These are phyloP conservation scores for Urocitellus parryii DNA, from an alignment of 2,113 vertebrate species.

Conservation along the genomic window DNA sequence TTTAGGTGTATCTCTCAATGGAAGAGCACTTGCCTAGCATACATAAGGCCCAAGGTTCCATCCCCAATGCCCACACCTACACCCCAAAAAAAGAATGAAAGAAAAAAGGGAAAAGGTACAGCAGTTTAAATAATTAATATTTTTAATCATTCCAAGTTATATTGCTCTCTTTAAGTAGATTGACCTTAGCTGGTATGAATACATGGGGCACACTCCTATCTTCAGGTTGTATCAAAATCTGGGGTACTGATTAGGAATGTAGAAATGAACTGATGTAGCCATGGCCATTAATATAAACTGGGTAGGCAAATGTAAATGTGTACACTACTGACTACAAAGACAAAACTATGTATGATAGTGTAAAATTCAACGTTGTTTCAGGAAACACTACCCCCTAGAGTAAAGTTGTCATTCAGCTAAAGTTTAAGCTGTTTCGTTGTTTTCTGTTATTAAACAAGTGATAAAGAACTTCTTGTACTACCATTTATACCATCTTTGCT, in stretches of 20 bases:
- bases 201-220: not conserved
- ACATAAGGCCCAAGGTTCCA: not conserved
- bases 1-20: not conserved
- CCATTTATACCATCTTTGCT: conserved; percentile 7
- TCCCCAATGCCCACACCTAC: not conserved
- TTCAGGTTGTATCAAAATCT: conserved; percentile 16
- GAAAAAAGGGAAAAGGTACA: not conserved
- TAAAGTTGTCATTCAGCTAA: not conserved
- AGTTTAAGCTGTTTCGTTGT: not conserved
- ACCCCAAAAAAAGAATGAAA: not conserved
- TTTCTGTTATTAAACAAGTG: conserved; percentile 41
- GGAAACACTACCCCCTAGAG: not conserved
- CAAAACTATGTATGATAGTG: not conserved
- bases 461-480: conserved; percentile 2
- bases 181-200: not conserved
- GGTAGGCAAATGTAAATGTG: not conserved
- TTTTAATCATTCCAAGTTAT: conserved; percentile 44
- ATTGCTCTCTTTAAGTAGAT: not conserved
- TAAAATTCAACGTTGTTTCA: conserved; percentile 14
- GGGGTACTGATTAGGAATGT: conserved; percentile 12
- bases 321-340: not conserved
- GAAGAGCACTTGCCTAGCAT: not conserved
- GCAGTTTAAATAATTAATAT: not conserved
- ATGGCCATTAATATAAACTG: conserved; percentile 1
- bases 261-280: not conserved